Conservation (phyloP, 2,888 invertebrate species). For the Hirtodrosophila duncani region DNA sequence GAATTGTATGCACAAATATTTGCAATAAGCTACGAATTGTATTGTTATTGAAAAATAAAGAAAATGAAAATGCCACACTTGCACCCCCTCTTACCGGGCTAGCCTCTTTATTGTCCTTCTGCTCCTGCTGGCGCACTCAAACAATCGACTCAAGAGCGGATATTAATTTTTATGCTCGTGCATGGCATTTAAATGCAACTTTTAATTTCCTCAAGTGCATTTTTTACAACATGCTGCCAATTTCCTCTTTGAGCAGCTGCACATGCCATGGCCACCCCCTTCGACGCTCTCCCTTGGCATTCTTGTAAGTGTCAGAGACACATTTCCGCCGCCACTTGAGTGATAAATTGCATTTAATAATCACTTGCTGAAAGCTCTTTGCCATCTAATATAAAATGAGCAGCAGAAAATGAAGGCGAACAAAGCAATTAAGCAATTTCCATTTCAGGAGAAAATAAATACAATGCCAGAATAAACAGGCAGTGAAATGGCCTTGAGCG, state of each 20-base stretch:
- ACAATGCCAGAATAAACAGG: too few species aligned
- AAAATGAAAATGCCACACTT: too few species aligned
- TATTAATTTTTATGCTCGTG: constrained; percentile 65
- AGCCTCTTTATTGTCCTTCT: too few species aligned
- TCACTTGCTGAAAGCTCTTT: constrained; percentile 13
- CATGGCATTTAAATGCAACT: constrained; percentile 57
- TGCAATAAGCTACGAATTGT: too few species aligned
- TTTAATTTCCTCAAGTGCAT: constrained; percentile 61
- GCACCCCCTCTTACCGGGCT: too few species aligned
- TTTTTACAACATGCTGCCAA: constrained; percentile 38
- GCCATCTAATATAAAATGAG: constrained; percentile 8
- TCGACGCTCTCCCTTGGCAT: constrained; percentile 7
- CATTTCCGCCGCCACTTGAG: constrained; percentile 43
- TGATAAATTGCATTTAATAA: constrained; percentile 53
- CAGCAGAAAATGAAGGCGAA: not conserved
- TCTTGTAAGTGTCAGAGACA: constrained; percentile 34
- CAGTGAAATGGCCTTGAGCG: too few species aligned
- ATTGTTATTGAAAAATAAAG: too few species aligned
- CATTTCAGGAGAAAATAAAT: too few species aligned
- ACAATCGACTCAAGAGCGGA: constrained; percentile 44
- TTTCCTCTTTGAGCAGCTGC: constrained; percentile 48
- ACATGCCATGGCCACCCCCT: constrained; percentile 20
- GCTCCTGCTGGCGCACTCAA: too few species aligned
- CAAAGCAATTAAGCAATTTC: constrained; percentile 20
- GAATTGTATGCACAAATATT: too few species aligned